Evolutionary conservation across 1,140 invertebrate species (phyloP).

Genomic region (Diachasma alloeum): DNA sequence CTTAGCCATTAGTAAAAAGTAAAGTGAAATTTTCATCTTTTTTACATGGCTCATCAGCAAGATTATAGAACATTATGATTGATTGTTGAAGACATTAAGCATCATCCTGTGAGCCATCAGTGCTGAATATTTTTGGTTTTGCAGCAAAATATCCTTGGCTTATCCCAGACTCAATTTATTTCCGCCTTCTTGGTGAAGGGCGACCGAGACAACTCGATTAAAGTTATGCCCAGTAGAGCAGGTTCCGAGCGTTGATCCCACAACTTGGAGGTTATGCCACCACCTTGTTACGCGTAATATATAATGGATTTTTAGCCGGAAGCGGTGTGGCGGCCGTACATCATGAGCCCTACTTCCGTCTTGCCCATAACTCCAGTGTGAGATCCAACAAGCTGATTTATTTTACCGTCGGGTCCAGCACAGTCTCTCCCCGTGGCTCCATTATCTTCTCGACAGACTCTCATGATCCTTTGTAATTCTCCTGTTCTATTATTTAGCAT

Average conservation of each 20-base stretch:
- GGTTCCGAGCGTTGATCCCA: conserved; percentile 3
- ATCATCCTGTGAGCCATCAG: not conserved
- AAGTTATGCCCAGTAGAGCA: conserved; percentile 41
- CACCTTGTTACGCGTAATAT: conserved; percentile 53
- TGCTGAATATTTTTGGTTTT: not conserved
- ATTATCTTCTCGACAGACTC: conserved; percentile 50
- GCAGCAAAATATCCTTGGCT: not conserved
- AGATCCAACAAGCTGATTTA: conserved; percentile 56
- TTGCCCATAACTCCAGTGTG: conserved; percentile 41
- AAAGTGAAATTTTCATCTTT: too few relatives aligned
- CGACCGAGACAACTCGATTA: conserved; percentile 49
- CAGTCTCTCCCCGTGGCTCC: conserved; percentile 37
- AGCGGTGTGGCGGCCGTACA: conserved; percentile 55
- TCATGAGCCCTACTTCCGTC: conserved; percentile 58
- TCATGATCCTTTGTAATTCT: conserved; percentile 29
- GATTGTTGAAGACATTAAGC: too few relatives aligned
- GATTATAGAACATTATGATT: too few relatives aligned
- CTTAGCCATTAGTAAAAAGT: too few relatives aligned
- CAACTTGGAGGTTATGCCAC: conserved; percentile 42
- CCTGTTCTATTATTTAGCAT: conserved; percentile 11
- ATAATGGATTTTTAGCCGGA: conserved; percentile 61
- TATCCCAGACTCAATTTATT: conserved; percentile 17
- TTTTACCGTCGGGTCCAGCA: conserved; percentile 44
- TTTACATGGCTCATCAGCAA: too few relatives aligned
- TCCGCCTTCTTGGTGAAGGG: not conserved